Evolutionary conservation across 2,797 vertebrate genomes (phyloP), one percentile per base, ranked within the genome.

Genomic region (Spheniscus humboldti): DNA sequence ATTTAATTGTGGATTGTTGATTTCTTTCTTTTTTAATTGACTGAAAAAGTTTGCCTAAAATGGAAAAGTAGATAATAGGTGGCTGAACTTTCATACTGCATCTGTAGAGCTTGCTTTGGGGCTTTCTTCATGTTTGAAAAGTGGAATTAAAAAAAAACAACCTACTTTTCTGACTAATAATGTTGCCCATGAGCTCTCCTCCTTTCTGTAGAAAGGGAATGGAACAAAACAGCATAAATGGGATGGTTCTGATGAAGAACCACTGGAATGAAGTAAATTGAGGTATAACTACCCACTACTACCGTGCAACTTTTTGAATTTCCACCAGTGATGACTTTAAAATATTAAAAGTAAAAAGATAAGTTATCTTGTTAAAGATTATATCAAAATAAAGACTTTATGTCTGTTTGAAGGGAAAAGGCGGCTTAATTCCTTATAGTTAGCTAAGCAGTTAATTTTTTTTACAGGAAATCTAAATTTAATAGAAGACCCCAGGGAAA

Each of bases 401-500:
- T 75, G 23, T 66, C 57, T 91, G 23, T 78, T 88, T 88, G 60
- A 73, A 91, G 64, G 43, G 35, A 88, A n/a, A 68, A 82, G 23
- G 37, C 67, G 62, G 30, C 45, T 75, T 95, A 92, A 95, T 94
- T 97, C 90, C 92, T 80, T 28, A 43, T 88, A 95, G 97, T 97
- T 97, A 88, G 81, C 88, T 84, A 85, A 97, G 97, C 95, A 85
- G 93, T 96, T 94, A 78, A 92, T 96, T 97, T 59, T 94, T 96
- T 96, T 92, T 96, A 81, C 86, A 93, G 96, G 93, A 97, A 98
- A 92, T 93, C 92, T 80, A 93, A 95, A 97, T 97, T 96, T 96
- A 93, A 95, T 95, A 92, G 95, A 97, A 98, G 95, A 94, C 96
- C 90, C 94, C 27, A 35, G 92, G 93, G 96, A 97, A 97, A 98